Evolutionary conservation across 2,113 vertebrate species (phyloP), one percentile per base, ranked within the genome.

Genomic region (Myxocyprinus asiaticus): DNA sequence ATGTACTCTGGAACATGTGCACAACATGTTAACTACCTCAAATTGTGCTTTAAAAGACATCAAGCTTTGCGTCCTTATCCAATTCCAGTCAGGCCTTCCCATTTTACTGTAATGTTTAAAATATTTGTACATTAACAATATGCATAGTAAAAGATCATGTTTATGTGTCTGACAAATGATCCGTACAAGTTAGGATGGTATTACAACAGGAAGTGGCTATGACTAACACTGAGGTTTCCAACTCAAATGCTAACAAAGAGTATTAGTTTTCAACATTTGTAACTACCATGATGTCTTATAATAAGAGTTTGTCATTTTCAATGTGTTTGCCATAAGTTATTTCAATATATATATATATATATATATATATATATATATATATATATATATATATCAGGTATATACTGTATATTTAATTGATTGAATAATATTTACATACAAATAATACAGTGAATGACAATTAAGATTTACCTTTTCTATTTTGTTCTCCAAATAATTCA

Each of bases 121-220:
- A 63, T 63, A 63, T 73, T 83, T 70, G 17, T 68, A 15, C 63
- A 58, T 81, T 63, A 75, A 58, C 61, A 84, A 33, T 33, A 70
- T 33, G 43, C 50, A 67, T 17, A 69, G 33, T 79, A 48, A 76
- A n/a, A 79, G 68, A 76, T 74, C 74, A 55, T 10, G 42, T 77
- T 69, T 81, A 65, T 73, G 67, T 77, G 55, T 66, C 71, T 81
- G 53, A 56, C 55, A 58, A 63, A 77, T 70, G 75, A 65, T 33
- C 62, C 65, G 45, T 67, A 51, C 72, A 47, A 42, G 66, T 63
- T 75, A 50, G 51, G 70, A 45, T 56, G 51, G 51, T 9, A 42
- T 75, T 64, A 67, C 62, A 58, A 22, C 48, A 76, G 72, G 82
- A 83, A 83, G 65, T 80, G 82, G 72, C 58, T 66, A 71, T 83